A percentile compares a stretch with the other conserved stretches of the same genome.
phyloP scores from a whole-genome alignment of 2,113 vertebrate genomes.

The Lichenostomus cassidix region DNA sequence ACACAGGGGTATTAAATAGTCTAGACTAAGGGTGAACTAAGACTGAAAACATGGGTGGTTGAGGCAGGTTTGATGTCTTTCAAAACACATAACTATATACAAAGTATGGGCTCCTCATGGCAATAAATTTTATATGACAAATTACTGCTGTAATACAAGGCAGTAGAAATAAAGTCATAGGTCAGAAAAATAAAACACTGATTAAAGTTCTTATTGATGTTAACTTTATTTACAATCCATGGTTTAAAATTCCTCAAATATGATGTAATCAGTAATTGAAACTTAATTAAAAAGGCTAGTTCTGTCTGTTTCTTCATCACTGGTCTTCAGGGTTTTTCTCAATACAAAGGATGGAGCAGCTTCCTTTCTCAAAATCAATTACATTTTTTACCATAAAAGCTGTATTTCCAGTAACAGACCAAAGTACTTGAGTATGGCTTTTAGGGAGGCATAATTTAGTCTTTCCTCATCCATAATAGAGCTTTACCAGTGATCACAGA shows the following conservation, averaged over 20 bases:
- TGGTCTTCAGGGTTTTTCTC: background rate
- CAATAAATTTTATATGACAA: background rate
- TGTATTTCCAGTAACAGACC: background rate
- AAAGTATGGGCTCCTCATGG: background rate
- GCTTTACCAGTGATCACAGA: background rate
- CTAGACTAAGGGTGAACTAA: background rate
- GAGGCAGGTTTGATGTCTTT: background rate
- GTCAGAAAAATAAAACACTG: background rate
- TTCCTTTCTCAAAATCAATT: background rate
- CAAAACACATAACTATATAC: background rate
- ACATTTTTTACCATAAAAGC: background rate
- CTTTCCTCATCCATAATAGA: background rate
- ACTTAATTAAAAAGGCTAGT: background rate
- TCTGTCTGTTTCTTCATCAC: background rate
- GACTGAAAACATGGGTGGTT: background rate
- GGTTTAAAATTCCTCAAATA: background rate
- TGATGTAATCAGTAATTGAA: background rate
- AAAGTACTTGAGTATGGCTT: background rate
- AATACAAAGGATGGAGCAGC: background rate
- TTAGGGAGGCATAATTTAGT: background rate
- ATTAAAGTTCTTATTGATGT: background rate
- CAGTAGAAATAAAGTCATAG: background rate
- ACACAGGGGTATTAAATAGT: background rate
- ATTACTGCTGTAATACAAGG: background rate
- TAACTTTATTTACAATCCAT: background rate